Percentiles rank a stretch among this genome's conserved stretches.
These are phyloP conservation scores for Baronia brevicornis DNA, from an alignment of 2,888 invertebrate genomes.

Conservation along the genomic window DNA sequence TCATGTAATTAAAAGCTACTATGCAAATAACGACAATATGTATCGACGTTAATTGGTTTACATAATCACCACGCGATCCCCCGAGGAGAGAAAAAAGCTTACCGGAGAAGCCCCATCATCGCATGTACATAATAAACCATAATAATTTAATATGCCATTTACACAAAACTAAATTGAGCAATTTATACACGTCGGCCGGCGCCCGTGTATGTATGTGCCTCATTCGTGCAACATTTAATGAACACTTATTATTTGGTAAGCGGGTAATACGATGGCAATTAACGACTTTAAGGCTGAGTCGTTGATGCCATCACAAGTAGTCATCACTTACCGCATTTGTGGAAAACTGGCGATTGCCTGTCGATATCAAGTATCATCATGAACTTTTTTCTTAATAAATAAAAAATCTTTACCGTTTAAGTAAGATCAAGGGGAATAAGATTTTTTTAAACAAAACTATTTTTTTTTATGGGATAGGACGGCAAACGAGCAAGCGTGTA, in stretches of 20 bases:
- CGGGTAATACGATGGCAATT: constrained; percentile 40
- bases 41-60: constrained; percentile 18
- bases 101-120: constrained; percentile 44
- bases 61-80: constrained; percentile 26
- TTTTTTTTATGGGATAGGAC: too few relatives aligned
- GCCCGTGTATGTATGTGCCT: too few relatives aligned
- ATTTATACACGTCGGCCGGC: constrained; percentile 51
- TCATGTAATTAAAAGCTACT: constrained; percentile 5
- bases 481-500: too few relatives aligned
- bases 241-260: constrained; percentile 31
- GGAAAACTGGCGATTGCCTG: too few relatives aligned
- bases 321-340: too few relatives aligned
- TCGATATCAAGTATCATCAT: too few relatives aligned
- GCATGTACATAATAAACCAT: constrained; percentile 37
- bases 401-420: too few relatives aligned
- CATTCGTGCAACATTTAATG: constrained; percentile 32
- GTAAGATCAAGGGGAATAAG: too few relatives aligned
- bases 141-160: constrained; percentile 65
- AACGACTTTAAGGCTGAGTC: constrained; percentile 23
- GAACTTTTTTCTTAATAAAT: too few relatives aligned
- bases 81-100: constrained; percentile 41
- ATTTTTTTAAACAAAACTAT: too few relatives aligned
- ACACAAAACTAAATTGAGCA: constrained; percentile 62
- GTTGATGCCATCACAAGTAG: too few relatives aligned
- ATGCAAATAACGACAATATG: constrained; percentile 11